phyloP scores from a whole-genome alignment of 2,113 vertebrate species.

The Setophaga petechia region DNA sequence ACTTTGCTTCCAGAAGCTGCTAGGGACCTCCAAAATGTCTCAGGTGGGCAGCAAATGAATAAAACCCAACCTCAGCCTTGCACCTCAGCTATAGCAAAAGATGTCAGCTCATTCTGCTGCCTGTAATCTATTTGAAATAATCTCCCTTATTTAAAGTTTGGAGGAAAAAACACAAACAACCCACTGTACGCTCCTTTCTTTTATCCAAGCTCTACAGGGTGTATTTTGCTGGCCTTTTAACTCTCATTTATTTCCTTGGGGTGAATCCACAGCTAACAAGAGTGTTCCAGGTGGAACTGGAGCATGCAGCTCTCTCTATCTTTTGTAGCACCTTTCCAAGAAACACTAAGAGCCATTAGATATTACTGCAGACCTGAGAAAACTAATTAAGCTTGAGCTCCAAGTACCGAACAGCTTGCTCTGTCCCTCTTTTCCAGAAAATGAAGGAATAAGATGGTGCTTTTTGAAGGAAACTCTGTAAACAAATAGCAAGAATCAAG shows the following conservation, averaged over 20 bases:
- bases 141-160: neutral
- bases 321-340: constrained; percentile 38
- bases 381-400: constrained; percentile 39
- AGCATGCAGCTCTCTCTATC: neutral
- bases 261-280: neutral
- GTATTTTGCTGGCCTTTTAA: neutral
- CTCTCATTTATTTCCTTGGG: neutral
- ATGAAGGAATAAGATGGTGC: neutral
- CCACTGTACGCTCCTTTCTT: neutral
- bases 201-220: neutral
- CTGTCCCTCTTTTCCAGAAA: neutral
- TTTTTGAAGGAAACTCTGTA: neutral
- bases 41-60: neutral
- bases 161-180: neutral
- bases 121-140: neutral
- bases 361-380: constrained; percentile 29
- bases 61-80: neutral
- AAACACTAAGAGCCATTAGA: neutral
- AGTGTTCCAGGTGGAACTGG: constrained; percentile 7
- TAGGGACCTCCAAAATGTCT: neutral
- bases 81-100: neutral
- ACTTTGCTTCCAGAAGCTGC: neutral
- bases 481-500: neutral
- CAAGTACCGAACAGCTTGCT: neutral
- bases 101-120: neutral